Evolutionary conservation across 1,140 invertebrate species (phyloP).

Genomic region (Leptoteleia sp.): DNA sequence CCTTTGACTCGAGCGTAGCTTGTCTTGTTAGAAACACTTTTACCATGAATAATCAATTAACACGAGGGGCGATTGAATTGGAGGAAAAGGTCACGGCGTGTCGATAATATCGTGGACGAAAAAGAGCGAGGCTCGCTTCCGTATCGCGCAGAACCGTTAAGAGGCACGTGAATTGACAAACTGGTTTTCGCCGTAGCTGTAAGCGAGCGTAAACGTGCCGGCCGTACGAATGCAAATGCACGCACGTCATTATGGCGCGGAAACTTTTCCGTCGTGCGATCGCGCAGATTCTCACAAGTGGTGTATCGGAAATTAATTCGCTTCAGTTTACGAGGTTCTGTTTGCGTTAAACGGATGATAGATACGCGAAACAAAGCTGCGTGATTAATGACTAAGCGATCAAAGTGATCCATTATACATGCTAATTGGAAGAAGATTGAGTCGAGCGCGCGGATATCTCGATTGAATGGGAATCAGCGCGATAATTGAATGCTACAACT

Average conservation of each 20-base stretch:
- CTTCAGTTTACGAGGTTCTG: slow-evolving; percentile 1
- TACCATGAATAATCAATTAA: too few relatives aligned
- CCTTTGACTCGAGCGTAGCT: too few relatives aligned
- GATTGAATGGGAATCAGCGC: slow-evolving; percentile 1
- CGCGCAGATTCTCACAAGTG: too few relatives aligned
- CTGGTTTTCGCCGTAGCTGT: slow-evolving; percentile 4
- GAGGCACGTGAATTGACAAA: slow-evolving; percentile 20
- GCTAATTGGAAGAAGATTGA: slow-evolving; percentile 28
- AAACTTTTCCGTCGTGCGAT: slow-evolving; percentile 8
- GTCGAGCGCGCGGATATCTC: background rate
- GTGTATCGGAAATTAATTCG: slow-evolving; percentile 25
- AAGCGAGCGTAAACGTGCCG: slow-evolving; percentile 22
- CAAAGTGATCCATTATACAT: slow-evolving; percentile 25
- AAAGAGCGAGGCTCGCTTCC: too few relatives aligned
- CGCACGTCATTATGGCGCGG: slow-evolving; percentile 1
- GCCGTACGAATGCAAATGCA: slow-evolving; percentile 12
- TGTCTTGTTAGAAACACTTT: too few relatives aligned
- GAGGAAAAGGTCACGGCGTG: too few relatives aligned
- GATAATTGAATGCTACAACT: slow-evolving; percentile 18
- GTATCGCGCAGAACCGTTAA: slow-evolving; percentile 17
- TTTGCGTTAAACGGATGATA: slow-evolving; percentile 16
- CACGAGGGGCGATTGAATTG: too few relatives aligned
- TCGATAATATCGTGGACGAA: too few relatives aligned
- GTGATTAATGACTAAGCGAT: slow-evolving; percentile 31
- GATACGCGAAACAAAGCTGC: background rate